Base-by-base conservation (phyloP, 2,888 invertebrate genomes). In the Polydrusus pterygomalis region DNA sequence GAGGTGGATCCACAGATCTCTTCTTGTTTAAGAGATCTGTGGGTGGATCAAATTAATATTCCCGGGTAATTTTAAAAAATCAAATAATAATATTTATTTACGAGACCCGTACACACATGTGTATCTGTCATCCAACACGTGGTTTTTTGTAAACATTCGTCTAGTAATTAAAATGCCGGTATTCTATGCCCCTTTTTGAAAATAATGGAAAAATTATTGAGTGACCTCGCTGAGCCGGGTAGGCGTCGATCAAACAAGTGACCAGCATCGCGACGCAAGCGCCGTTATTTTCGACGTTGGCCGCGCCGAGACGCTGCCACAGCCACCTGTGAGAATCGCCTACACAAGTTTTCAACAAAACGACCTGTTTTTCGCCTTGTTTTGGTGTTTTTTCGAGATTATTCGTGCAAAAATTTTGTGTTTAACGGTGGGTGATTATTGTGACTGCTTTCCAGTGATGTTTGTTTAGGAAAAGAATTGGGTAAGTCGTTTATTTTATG, bases 251-350 rank as follows among this genome's bases (percentile, higher is more conserved):
- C 62, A 62, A 15, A 40, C 62, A 34, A 85, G 85, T 85, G 83
- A 83, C 84, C 82, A 85, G 87, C 87, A 87, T 85, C 86, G 86
- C 86, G 87, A 87, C 87, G 87, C 83, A 85, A 87, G 87, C 87
- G 87, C 87, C 87, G 87, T 83, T 86, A 87, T 86, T 87, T 87
- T 82, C 86, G 87, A 85, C 87, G 87, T 87, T 87, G 84, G 82
- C 87, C 87, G 87, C 87, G 87, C 86, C 87, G 86, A 86, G 87
- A 87, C 87, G 87, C 86, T 85, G 83, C 84, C 81, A 80, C 70
- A 81, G 83, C 86, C 86, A 86, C 86, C 87, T 87, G 87, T 86
- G 86, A 82, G 81, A 74, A 81, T 83, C 84, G 84, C 81, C 82
- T 82, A 83, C 81, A 64, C 75, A 70, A 60, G 79, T 75, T 80